Base-by-base conservation (phyloP, 2,797 vertebrate genomes). In the Lagocephalus sceleratus region DNA sequence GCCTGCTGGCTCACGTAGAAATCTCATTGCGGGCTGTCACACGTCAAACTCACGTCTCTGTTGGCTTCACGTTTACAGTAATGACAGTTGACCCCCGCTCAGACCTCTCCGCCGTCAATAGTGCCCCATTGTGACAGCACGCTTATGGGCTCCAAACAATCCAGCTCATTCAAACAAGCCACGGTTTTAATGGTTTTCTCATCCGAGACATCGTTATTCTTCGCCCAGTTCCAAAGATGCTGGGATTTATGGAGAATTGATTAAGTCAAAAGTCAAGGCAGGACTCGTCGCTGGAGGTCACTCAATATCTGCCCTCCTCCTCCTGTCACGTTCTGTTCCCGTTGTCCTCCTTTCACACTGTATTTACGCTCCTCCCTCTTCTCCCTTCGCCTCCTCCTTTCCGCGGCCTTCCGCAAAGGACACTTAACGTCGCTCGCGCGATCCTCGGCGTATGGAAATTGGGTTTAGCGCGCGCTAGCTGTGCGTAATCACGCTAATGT, bases 171-270 rank as follows among this genome's bases (percentile, higher is more conserved):
- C n/a, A n/a, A n/a, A n/a, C n/a, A n/a, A n/a, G n/a, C n/a, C n/a
- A n/a, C n/a, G n/a, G n/a, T n/a, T n/a, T 25, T 68, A 78, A 82
- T 73, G 47, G 55, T 11, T 44, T 73, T 81, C 55, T 51, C 60
- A 76, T 71, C n/a, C n/a, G n/a, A n/a, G n/a, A n/a, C n/a, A n/a
- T n/a, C n/a, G n/a, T n/a, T 71, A 54, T 5, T 74, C 59, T 22
- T 59, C 23, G 17, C 0, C 0, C 5, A n/a, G 26, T 29, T 52
- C 23, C 23, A 25, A 25, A 25, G 23, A 25, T 4, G 7, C 23
- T 7, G 7, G 7, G 53, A 72, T 73, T 72, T 47, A 57, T 25
- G 51, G 63, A 26, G 3, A 71, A 80, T 75, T 16, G 17, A 75
- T 68, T 59, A 66, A 67, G 66, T 75, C 53, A 1, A 1, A 16